phyloP scores from a whole-genome alignment of 2,888 invertebrate genomes.

The Ischnura elegans region DNA sequence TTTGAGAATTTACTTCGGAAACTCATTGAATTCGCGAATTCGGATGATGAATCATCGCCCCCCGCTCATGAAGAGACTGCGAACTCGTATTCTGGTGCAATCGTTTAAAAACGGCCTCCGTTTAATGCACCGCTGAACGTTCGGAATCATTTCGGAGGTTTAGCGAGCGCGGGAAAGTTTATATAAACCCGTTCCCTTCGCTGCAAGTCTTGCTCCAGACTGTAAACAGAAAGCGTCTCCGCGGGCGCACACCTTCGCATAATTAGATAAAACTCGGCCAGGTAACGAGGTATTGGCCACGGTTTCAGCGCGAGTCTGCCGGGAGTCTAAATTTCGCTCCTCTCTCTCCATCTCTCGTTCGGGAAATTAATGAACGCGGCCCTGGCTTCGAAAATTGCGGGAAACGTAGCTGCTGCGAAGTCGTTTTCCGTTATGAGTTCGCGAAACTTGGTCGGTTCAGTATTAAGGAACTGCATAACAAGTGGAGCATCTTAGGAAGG shows the following conservation, averaged over 20 bases:
- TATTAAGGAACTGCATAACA: slow-evolving; percentile 33
- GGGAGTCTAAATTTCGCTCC: background rate
- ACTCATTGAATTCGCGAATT: background rate
- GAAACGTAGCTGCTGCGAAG: background rate
- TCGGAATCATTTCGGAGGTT: background rate
- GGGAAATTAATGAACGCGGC: slow-evolving; percentile 24
- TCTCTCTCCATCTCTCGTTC: background rate
- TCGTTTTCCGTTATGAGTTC: slow-evolving; percentile 24
- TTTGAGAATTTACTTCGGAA: background rate
- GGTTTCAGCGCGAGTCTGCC: background rate
- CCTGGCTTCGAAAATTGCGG: slow-evolving; percentile 15
- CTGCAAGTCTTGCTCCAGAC: background rate
- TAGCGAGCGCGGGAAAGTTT: background rate
- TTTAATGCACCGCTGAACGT: background rate
- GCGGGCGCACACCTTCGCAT: background rate
- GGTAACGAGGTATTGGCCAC: background rate
- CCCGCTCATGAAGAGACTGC: too few species aligned
- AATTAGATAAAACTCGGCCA: slow-evolving; percentile 10
- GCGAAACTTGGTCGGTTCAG: slow-evolving; percentile 1
- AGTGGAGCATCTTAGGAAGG: background rate
- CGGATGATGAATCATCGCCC: too few species aligned
- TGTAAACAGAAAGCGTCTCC: background rate
- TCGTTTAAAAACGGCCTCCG: background rate
- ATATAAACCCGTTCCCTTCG: background rate
- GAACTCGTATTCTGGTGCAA: too few species aligned